phyloP scores from a whole-genome alignment of 2,797 vertebrate genomes.

The Notolabrus celidotus region DNA sequence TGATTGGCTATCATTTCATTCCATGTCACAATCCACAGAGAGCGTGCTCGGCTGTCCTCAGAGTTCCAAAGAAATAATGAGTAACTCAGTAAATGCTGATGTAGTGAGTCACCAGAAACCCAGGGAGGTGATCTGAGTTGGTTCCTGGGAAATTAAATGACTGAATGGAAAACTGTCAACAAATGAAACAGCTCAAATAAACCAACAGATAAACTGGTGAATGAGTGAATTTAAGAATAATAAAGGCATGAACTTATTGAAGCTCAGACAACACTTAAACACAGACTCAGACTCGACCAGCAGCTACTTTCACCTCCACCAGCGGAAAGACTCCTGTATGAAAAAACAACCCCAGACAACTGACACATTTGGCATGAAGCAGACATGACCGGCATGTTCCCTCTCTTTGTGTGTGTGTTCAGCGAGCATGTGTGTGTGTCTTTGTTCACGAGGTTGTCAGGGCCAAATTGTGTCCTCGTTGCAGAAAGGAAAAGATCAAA shows the following conservation, averaged over 20 bases:
- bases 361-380: slow-evolving; percentile 33
- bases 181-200: neutral
- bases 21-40: no score
- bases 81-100: no score
- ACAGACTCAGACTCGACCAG: neutral
- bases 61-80: no score
- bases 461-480: slow-evolving; percentile 40
- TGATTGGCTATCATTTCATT: no score
- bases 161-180: no score
- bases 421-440: neutral
- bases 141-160: no score
- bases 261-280: neutral
- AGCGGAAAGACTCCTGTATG: slow-evolving; percentile 11
- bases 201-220: neutral
- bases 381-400: slow-evolving; percentile 23
- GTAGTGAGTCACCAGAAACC: no score
- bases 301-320: slow-evolving; percentile 6
- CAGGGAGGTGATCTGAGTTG: no score
- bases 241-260: neutral
- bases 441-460: slow-evolving; percentile 35
- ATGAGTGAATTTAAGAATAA: neutral
- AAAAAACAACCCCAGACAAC: slow-evolving; percentile 21
- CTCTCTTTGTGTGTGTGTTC: slow-evolving; percentile 12
- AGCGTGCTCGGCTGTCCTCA: no score
- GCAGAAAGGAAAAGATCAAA: slow-evolving; percentile 41